These are phyloP conservation scores for Drosophila navojoa DNA, from an alignment of 1,140 invertebrate genomes.

Conservation along the genomic window DNA sequence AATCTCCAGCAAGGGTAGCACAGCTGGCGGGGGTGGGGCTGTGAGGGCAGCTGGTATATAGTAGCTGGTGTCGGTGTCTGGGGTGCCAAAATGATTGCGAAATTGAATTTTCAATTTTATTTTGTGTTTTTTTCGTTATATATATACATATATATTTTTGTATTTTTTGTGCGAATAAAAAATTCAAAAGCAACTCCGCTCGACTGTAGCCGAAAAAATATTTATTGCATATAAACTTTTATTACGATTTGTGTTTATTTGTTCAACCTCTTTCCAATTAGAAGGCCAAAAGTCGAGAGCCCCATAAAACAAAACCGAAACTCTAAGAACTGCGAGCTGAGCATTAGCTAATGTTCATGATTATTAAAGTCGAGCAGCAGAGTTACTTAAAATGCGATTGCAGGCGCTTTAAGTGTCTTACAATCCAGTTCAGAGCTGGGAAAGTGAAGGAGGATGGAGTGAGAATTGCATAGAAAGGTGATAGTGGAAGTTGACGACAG, in stretches of 20 bases:
- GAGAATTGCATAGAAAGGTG: constrained; percentile 1
- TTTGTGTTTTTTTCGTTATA: background rate
- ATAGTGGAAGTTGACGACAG: background rate
- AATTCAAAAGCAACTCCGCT: constrained; percentile 69
- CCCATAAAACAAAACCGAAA: constrained; percentile 62
- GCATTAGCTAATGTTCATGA: constrained; percentile 19
- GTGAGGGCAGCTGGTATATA: background rate
- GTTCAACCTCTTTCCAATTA: constrained; percentile 77
- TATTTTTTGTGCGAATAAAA: constrained; percentile 66
- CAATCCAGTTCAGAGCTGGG: background rate
- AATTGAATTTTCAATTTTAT: constrained; percentile 81
- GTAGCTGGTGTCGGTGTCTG: constrained; percentile 33
- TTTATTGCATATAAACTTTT: constrained; percentile 81
- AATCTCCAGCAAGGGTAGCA: constrained; percentile 58
- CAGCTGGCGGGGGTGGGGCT: background rate
- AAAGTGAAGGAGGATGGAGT: background rate
- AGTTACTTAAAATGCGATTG: background rate
- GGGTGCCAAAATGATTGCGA: constrained; percentile 79
- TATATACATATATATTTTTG: background rate
- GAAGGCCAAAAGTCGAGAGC: constrained; percentile 52
- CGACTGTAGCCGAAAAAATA: constrained; percentile 66
- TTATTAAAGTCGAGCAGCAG: constrained; percentile 1
- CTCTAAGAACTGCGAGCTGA: background rate
- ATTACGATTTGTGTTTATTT: constrained; percentile 81
- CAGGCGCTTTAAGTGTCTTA: background rate